Percentiles rank a stretch among this genome's conserved stretches.
phyloP scores from a whole-genome alignment of 1,140 invertebrate species.

The Hypsibius dujardini region DNA sequence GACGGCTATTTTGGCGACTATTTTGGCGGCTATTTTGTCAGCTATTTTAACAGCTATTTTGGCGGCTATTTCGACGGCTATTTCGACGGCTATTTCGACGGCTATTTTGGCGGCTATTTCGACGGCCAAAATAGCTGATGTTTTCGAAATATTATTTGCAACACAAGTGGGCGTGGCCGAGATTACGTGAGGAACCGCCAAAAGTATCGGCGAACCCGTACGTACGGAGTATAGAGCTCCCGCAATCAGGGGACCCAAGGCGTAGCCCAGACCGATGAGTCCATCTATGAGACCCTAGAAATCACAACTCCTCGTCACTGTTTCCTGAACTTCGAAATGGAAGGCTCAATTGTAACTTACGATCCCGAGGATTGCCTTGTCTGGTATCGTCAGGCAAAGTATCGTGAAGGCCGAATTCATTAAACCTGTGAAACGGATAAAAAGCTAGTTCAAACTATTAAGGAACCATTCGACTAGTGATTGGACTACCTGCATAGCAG shows the following conservation, averaged over 20 bases:
- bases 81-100: too few species aligned
- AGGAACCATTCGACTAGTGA: neutral
- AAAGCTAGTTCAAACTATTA: neutral
- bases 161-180: too few species aligned
- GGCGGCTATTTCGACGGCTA: too few species aligned
- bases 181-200: too few species aligned
- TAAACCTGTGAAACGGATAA: neutral
- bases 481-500: neutral
- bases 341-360: neutral
- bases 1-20: too few species aligned
- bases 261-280: neutral
- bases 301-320: neutral
- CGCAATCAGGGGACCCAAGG: neutral
- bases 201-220: too few species aligned
- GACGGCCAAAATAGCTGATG: too few species aligned
- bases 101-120: too few species aligned
- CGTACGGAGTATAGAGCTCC: neutral
- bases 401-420: conserved; percentile 9
- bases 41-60: too few species aligned
- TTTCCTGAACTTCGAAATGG: neutral
- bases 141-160: neutral
- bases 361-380: neutral
- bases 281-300: neutral
- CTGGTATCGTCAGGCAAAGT: neutral
- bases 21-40: too few species aligned